Conservation (phyloP, 2,888 invertebrate genomes). For the Cecidostiba fungosa region DNA sequence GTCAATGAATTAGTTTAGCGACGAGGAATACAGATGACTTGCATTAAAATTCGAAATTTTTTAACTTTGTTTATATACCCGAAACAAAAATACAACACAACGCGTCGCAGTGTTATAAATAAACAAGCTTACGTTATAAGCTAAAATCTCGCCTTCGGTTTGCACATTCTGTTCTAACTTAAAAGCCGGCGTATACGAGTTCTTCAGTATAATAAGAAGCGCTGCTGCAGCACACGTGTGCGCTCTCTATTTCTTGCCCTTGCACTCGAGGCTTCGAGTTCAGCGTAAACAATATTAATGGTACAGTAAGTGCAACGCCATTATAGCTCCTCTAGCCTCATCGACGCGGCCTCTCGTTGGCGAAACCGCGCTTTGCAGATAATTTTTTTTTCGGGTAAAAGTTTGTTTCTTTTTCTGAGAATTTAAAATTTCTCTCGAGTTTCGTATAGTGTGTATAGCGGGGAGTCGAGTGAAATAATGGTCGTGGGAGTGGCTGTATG, state of each 20-base stretch:
- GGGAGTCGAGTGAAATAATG: neutral
- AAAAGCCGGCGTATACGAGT: neutral
- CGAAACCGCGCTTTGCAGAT: neutral
- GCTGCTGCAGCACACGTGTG: neutral
- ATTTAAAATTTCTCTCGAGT: neutral
- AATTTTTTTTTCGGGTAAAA: slow-evolving; percentile 14
- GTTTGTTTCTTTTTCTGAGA: neutral
- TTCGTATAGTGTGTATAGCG: neutral
- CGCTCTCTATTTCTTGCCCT: slow-evolving; percentile 50
- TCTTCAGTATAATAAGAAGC: slow-evolving; percentile 18
- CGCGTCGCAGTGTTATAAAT: neutral
- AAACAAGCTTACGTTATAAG: neutral
- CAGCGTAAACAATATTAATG: slow-evolving; percentile 60
- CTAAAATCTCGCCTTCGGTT: neutral
- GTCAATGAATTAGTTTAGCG: neutral
- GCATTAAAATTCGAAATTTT: neutral
- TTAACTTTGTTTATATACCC: neutral
- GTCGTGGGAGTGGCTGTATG: neutral
- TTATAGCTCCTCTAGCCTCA: slow-evolving; percentile 37
- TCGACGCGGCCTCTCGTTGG: neutral
- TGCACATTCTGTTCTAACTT: slow-evolving; percentile 8
- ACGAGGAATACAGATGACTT: neutral
- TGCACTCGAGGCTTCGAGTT: slow-evolving; percentile 32
- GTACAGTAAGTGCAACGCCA: slow-evolving; percentile 43
- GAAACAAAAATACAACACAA: neutral